Evolutionary conservation across 2,113 vertebrate genomes (phyloP).

Genomic region (Atlantisia rogersi): DNA sequence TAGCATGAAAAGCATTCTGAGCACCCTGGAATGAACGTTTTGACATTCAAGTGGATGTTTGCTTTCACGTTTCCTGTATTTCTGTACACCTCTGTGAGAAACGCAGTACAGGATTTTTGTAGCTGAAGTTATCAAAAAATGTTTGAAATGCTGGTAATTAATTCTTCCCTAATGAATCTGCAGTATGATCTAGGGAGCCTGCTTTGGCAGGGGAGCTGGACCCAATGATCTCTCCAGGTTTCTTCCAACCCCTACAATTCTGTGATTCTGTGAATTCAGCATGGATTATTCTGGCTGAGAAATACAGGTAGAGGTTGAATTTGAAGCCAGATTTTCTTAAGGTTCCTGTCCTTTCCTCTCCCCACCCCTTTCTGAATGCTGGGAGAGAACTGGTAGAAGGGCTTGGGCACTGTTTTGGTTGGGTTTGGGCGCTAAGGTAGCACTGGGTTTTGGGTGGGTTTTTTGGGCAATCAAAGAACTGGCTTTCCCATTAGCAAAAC

Average conservation of each 20-base stretch:
- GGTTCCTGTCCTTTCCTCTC: background rate
- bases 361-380: background rate
- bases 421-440: background rate
- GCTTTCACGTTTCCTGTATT: slow-evolving; percentile 1
- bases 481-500: background rate
- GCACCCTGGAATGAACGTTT: slow-evolving; percentile 16
- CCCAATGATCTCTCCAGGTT: no score
- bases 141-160: slow-evolving; percentile 6
- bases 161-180: background rate
- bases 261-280: background rate
- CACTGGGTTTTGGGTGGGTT: background rate
- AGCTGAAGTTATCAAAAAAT: background rate
- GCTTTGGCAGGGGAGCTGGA: no score
- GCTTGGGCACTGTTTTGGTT: background rate
- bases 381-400: background rate
- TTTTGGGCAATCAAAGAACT: background rate
- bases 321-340: background rate
- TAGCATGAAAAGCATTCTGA: slow-evolving; percentile 28
- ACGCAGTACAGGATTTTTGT: background rate
- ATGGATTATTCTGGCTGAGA: background rate
- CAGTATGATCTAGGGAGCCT: no score
- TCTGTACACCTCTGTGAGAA: background rate
- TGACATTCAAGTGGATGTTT: slow-evolving; percentile 42
- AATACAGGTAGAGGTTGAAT: background rate
- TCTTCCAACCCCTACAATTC: no score